phyloP scores from a whole-genome alignment of 2,888 invertebrate species.

The Brenthis hecate region DNA sequence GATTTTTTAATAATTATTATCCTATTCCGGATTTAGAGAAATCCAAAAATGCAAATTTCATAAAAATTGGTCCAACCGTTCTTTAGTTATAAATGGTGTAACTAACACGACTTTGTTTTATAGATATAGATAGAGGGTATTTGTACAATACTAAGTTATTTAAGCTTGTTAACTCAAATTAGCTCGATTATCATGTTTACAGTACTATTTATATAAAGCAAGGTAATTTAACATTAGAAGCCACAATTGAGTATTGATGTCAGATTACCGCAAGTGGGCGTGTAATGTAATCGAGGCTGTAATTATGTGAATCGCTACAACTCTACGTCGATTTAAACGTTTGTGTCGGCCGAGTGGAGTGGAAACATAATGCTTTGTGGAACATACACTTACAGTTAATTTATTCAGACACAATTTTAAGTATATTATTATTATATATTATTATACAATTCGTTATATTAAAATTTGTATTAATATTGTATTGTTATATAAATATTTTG shows the following conservation, averaged over 20 bases:
- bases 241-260: conserved; percentile 31
- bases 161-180: conserved; percentile 5
- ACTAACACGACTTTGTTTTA: no score
- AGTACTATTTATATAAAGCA: conserved; percentile 16
- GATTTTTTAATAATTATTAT: no score
- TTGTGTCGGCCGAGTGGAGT: conserved; percentile 13
- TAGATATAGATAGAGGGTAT: background rate
- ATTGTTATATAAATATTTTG: no score
- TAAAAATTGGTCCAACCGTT: no score
- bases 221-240: conserved; percentile 36
- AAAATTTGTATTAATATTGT: no score
- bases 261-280: conserved; percentile 36
- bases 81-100: no score
- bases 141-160: background rate
- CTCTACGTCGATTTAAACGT: conserved; percentile 26
- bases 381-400: conserved; percentile 53
- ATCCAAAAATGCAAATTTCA: no score
- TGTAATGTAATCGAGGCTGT: conserved; percentile 31
- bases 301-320: conserved; percentile 26
- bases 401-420: conserved; percentile 46
- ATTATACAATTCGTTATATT: no score
- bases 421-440: no score
- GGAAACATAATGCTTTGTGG: conserved; percentile 10
- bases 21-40: no score
- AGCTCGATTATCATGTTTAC: conserved; percentile 9